Evolutionary conservation across 1,140 invertebrate species (phyloP).

Genomic region (Drosophila azteca): DNA sequence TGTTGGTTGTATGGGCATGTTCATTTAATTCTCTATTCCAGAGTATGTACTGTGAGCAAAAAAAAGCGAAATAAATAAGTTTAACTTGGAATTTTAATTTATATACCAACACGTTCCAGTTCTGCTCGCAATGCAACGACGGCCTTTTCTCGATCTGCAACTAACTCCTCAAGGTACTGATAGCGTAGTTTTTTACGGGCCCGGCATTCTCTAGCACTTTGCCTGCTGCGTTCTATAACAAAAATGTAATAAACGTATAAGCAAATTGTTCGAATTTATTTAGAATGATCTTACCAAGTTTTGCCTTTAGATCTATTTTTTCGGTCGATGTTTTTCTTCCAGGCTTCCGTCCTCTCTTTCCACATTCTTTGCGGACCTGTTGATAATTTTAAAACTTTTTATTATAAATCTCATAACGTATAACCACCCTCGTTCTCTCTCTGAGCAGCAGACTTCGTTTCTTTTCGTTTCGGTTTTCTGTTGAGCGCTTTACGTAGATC

Average conservation of each 20-base stretch:
- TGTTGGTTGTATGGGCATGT: conserved; percentile 90
- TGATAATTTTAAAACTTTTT: neutral
- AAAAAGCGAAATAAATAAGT: conserved; percentile 24
- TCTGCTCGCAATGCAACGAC: conserved; percentile 95
- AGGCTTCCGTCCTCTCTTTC: conserved; percentile 94
- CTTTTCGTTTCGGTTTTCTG: no score
- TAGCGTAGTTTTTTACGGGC: conserved; percentile 98
- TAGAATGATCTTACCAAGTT: conserved; percentile 88
- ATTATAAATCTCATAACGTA: no score
- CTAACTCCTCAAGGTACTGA: conserved; percentile 98
- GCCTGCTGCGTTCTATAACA: conserved; percentile 93
- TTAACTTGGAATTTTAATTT: conserved; percentile 31
- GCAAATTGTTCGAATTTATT: conserved; percentile 1
- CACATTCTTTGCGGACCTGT: conserved; percentile 88
- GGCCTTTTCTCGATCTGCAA: conserved; percentile 96
- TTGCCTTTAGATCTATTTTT: conserved; percentile 97
- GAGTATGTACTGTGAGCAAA: conserved; percentile 89
- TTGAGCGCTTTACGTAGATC: no score
- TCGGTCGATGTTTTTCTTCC: conserved; percentile 92
- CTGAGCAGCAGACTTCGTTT: no score
- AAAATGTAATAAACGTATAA: conserved; percentile 1
- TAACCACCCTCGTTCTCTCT: no score
- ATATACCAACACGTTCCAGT: conserved; percentile 92
- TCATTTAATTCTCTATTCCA: conserved; percentile 92
- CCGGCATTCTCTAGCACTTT: conserved; percentile 98